Evolutionary conservation across 2,797 vertebrate species (phyloP), one percentile per base, ranked within the genome.

Genomic region (Sternotherus odoratus): DNA sequence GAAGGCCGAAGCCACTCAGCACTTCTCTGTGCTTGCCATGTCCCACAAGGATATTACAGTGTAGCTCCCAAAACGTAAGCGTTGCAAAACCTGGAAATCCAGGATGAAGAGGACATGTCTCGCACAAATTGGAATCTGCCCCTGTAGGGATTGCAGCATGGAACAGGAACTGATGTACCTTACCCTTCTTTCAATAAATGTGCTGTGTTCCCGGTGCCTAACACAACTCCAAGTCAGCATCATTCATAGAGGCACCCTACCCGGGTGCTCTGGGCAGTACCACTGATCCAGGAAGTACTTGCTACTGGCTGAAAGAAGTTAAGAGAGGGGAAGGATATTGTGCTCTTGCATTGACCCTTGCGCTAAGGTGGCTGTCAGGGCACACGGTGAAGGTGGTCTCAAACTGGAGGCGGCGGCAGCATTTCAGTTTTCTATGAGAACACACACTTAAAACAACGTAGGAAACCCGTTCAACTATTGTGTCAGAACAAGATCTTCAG

Each of bases 311-410:
- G 72, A 26, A 28, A 48, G 72, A 46, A 43, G 23, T 48, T 16
- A 28, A 30, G 5, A 43, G 15, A 48, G 24, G 24, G 26, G 15
- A 48, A 30, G 1, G 8, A 26, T 12, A 46, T 5, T 28, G 39
- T 46, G 26, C 26, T 75, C 30, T 53, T 79, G 56, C 79, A 33
- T 17, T 92, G 48, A 17, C 17, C 23, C 48, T 7, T 12, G 17
- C 12, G 74, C 28, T 30, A 74, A 77, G 30, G 36, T 5, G 85
- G 30, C 66, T 0, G 43, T 30, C 21, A 69, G 46, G 72, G 12
- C 0, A 51, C 10, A 79, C 17, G 24, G 26, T 5, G 0, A 0
- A 79, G 49, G n/a, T 4, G 0, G 0, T 2, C 6, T 39, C 89
- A 60, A 83, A 87, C 63, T 0, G 1, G 48, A 60, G 83, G 78